Conservation (phyloP, 1,140 invertebrate species). For the Pararge aegeria region DNA sequence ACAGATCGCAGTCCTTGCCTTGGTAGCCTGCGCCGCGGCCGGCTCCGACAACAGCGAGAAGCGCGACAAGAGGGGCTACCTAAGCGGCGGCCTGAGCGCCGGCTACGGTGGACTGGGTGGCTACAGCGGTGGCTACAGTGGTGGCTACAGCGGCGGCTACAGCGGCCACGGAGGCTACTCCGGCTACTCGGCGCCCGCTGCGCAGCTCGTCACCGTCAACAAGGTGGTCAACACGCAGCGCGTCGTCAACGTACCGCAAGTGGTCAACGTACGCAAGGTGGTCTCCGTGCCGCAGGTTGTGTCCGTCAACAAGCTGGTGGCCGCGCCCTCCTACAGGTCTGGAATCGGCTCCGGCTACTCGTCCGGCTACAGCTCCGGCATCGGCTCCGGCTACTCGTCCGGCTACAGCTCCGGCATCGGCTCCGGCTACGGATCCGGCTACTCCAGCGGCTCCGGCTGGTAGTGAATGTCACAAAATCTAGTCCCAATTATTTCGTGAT, state of each 20-base stretch:
- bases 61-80: constrained; percentile 28
- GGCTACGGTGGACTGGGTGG: constrained; percentile 3
- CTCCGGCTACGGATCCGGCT: constrained; percentile 10
- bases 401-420: constrained; percentile 13
- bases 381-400: background rate
- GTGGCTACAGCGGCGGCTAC: constrained; percentile 21
- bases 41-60: constrained; percentile 30
- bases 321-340: constrained; percentile 38
- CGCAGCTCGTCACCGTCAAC: constrained; percentile 42
- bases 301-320: constrained; percentile 50
- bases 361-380: constrained; percentile 21
- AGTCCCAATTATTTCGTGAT: background rate
- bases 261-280: constrained; percentile 46
- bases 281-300: constrained; percentile 50
- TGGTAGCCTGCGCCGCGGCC: constrained; percentile 31
- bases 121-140: constrained; percentile 19
- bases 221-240: constrained; percentile 45
- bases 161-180: constrained; percentile 26
- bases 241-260: constrained; percentile 45
- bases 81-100: background rate
- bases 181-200: constrained; percentile 21
- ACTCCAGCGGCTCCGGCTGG: constrained; percentile 30
- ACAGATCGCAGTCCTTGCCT: constrained; percentile 19
- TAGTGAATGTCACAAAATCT: constrained; percentile 29
- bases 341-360: constrained; percentile 32